A percentile compares a stretch with the other conserved stretches of the same genome.
phyloP scores from a whole-genome alignment of 1,140 invertebrate genomes.

The Acyrthosiphon pisum region DNA sequence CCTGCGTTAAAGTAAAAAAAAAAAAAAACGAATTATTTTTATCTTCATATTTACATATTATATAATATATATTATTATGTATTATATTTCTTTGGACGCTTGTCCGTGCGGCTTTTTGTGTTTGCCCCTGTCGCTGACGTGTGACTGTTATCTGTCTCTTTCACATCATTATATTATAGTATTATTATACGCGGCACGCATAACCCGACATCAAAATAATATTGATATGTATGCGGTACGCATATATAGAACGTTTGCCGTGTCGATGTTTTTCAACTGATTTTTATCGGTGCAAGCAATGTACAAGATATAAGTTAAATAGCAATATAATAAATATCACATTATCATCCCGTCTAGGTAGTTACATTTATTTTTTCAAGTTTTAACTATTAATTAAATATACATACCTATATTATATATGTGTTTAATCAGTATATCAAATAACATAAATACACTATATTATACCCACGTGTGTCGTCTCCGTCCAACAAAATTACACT shows the following conservation, averaged over 20 bases:
- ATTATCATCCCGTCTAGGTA: background rate
- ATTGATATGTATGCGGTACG: background rate
- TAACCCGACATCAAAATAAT: background rate
- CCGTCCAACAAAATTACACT: background rate
- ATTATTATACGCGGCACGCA: background rate
- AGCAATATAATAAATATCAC: background rate
- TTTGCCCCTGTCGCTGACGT: background rate
- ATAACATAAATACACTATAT: background rate
- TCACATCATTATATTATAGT: background rate
- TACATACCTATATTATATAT: background rate
- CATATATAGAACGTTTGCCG: too few species aligned
- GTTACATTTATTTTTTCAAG: background rate
- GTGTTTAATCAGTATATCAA: background rate
- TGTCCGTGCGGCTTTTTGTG: background rate
- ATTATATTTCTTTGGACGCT: background rate
- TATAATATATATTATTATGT: background rate
- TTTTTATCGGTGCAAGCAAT: background rate
- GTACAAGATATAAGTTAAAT: background rate
- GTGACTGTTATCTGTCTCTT: background rate
- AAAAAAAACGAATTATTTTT: conserved; percentile 16
- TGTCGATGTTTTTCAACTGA: background rate
- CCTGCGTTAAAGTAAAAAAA: background rate
- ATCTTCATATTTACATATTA: background rate
- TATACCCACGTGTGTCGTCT: background rate
- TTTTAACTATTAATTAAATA: background rate